Evolutionary conservation across 1,140 invertebrate species (phyloP).

Genomic region (Protaetia brevitarsis): DNA sequence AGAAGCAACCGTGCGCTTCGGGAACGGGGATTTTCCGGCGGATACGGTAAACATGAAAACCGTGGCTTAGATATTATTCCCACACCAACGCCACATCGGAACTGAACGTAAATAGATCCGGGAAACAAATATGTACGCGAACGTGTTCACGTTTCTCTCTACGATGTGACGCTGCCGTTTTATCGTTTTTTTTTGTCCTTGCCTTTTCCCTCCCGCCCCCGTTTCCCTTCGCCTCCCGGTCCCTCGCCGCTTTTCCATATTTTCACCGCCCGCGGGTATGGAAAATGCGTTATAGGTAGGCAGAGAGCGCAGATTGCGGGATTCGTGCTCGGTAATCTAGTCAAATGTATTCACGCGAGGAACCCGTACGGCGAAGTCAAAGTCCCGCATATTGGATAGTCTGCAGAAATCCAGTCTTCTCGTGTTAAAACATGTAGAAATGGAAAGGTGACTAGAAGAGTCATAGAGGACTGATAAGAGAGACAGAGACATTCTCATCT

Average conservation of each 20-base stretch:
- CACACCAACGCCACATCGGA: constrained; percentile 12
- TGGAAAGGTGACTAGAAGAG: neutral
- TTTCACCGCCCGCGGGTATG: neutral
- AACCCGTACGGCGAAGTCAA: constrained; percentile 17
- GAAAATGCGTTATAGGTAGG: constrained; percentile 19
- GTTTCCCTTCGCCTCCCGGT: no score
- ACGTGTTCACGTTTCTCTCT: constrained; percentile 2
- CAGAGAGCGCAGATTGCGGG: constrained; percentile 18
- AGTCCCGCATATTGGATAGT: constrained; percentile 19
- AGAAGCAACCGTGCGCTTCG: neutral
- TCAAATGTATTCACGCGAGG: constrained; percentile 22
- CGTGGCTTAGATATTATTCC: constrained; percentile 8
- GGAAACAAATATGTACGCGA: constrained; percentile 14
- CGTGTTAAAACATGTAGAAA: constrained; percentile 17
- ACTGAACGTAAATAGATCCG: constrained; percentile 16
- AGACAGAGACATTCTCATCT: neutral
- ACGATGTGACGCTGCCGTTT: constrained; percentile 2
- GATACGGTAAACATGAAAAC: constrained; percentile 15
- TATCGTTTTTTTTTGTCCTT: constrained; percentile 1
- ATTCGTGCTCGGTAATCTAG: constrained; percentile 19
- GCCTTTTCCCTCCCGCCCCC: neutral
- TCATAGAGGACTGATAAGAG: neutral
- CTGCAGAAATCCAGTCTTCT: constrained; percentile 16
- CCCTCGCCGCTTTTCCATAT: constrained; percentile 2
- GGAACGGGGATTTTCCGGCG: constrained; percentile 7